A percentile compares a stretch with the other conserved stretches of the same genome.
Conservation (phyloP, 2,888 invertebrate genomes). For the Frankliniella fusca region DNA sequence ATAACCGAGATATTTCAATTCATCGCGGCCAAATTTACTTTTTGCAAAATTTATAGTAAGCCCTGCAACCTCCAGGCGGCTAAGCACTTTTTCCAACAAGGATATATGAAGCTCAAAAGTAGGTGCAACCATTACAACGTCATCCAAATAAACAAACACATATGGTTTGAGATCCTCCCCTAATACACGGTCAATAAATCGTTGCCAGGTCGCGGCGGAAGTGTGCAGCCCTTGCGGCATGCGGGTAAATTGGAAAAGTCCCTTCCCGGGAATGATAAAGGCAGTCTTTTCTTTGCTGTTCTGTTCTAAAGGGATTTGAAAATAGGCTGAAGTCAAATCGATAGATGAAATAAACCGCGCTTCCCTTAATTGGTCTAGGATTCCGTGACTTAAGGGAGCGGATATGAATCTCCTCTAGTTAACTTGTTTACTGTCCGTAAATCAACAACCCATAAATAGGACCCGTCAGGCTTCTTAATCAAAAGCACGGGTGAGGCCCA, state of each 20-base stretch:
- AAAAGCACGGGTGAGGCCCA: conserved; percentile 4
- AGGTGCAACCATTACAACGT: conserved; percentile 34
- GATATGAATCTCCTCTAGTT: conserved; percentile 18
- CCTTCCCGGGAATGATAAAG: too few species aligned
- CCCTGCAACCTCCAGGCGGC: background rate
- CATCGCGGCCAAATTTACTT: conserved; percentile 27
- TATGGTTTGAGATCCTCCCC: conserved; percentile 36
- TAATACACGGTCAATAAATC: too few species aligned
- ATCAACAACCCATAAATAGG: background rate
- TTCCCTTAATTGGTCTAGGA: conserved; percentile 24
- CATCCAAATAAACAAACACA: conserved; percentile 37
- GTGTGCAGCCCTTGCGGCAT: too few species aligned
- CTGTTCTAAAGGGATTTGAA: background rate
- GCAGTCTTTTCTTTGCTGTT: conserved; percentile 12
- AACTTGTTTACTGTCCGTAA: background rate
- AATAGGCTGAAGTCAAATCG: conserved; percentile 10
- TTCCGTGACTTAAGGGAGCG: background rate
- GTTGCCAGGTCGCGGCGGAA: too few species aligned
- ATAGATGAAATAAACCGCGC: background rate
- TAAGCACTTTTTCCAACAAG: background rate
- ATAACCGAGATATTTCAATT: conserved; percentile 31
- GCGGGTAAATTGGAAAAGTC: too few species aligned
- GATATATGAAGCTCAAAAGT: conserved; percentile 31
- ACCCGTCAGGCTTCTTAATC: background rate
- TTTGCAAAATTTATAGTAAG: conserved; percentile 30